Conservation (phyloP, 2,797 vertebrate genomes). For the Hapalemur alaotrensis region DNA sequence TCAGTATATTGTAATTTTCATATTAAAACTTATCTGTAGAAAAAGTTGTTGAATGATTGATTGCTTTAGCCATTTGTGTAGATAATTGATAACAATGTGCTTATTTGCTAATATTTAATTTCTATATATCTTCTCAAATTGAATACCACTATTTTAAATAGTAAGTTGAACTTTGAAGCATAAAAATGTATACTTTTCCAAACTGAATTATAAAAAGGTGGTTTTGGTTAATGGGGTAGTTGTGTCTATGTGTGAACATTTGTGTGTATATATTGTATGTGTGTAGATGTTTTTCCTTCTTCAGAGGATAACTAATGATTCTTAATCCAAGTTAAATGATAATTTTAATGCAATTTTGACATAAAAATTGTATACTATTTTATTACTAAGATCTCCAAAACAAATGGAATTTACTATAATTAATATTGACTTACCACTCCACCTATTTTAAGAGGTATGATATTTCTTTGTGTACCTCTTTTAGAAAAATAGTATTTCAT, state of each 20-base stretch:
- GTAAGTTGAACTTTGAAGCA: conserved; percentile 70
- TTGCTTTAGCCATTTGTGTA: conserved; percentile 19
- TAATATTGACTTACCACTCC: conserved; percentile 74
- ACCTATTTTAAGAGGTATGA: conserved; percentile 63
- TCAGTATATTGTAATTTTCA: conserved; percentile 19
- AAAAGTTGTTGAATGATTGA: neutral
- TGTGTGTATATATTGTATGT: conserved; percentile 66
- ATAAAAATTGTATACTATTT: conserved; percentile 54
- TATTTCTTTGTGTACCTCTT: conserved; percentile 60
- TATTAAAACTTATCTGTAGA: conserved; percentile 10
- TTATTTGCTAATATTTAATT: conserved; percentile 52
- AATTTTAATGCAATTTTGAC: conserved; percentile 51
- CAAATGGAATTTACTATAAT: conserved; percentile 66
- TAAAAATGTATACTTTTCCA: conserved; percentile 58
- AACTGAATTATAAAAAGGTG: conserved; percentile 19
- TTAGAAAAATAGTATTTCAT: conserved; percentile 64
- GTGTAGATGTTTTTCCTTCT: conserved; percentile 63
- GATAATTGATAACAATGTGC: conserved; percentile 26
- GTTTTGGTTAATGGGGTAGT: conserved; percentile 47
- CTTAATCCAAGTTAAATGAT: conserved; percentile 57
- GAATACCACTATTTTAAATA: conserved; percentile 58
- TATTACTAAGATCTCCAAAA: conserved; percentile 38
- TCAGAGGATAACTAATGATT: conserved; percentile 42
- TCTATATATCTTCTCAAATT: conserved; percentile 37
- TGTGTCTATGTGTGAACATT: conserved; percentile 74